These are phyloP conservation scores for Microcebus ravelobensis DNA, from an alignment of 2,113 vertebrate genomes.

Conservation along the genomic window DNA sequence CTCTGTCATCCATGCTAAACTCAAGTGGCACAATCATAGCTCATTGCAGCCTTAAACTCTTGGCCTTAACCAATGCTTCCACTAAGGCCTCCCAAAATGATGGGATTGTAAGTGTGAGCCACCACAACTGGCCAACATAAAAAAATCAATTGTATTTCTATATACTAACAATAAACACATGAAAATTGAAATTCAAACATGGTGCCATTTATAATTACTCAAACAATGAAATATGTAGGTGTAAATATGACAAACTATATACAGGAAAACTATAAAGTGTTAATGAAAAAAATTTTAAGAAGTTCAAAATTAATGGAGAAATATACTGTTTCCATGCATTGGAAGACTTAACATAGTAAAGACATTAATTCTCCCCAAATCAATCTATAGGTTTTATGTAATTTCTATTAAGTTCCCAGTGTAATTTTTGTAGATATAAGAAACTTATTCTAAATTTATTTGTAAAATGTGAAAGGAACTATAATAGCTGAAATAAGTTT, in stretches of 20 bases:
- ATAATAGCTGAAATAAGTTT: neutral
- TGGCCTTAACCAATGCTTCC: too few relatives aligned
- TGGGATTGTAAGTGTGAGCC: too few relatives aligned
- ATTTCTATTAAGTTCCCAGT: neutral
- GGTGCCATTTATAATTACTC: neutral
- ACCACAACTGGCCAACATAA: too few relatives aligned
- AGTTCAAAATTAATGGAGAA: neutral
- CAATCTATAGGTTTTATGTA: neutral
- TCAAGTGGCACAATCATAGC: too few relatives aligned
- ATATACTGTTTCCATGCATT: neutral
- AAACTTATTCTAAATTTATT: neutral
- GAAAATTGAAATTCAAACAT: neutral
- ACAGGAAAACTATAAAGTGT: neutral
- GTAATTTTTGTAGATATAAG: neutral
- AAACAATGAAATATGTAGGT: slow-evolving; percentile 14
- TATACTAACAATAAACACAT: neutral
- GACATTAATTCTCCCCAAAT: neutral
- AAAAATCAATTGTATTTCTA: neutral
- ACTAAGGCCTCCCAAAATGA: too few relatives aligned
- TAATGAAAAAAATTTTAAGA: neutral
- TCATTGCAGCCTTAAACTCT: too few relatives aligned
- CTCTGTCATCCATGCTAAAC: too few relatives aligned
- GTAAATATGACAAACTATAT: neutral
- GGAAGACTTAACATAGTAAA: neutral
- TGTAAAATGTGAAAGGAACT: neutral